phyloP scores from a whole-genome alignment of 1,140 invertebrate genomes.

The Drosophila bipectinata region DNA sequence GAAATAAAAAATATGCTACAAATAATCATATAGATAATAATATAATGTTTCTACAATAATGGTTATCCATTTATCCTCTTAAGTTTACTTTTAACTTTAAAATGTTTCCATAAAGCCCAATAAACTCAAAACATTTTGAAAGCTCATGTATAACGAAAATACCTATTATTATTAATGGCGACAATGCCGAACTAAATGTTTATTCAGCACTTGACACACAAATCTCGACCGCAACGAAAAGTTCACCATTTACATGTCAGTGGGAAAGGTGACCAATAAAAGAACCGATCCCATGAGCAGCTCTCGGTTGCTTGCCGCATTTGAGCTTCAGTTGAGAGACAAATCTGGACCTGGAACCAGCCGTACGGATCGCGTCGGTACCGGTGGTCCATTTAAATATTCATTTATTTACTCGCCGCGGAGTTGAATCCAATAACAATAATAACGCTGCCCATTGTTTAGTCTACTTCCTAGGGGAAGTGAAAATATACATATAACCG shows the following conservation, averaged over 20 bases:
- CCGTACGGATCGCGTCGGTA: not conserved
- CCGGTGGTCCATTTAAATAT: not conserved
- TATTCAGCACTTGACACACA: conserved; percentile 2
- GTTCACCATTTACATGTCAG: not conserved
- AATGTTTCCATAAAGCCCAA: too few species aligned
- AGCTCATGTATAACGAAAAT: too few species aligned
- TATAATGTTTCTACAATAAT: too few species aligned
- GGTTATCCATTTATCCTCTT: too few species aligned
- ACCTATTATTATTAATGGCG: too few species aligned
- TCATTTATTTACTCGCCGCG: conserved; percentile 10
- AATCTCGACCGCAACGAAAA: conserved; percentile 7
- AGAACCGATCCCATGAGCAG: conserved; percentile 5
- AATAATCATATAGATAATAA: too few species aligned
- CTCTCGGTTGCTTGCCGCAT: not conserved
- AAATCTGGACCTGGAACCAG: conserved; percentile 13
- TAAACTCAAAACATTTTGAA: too few species aligned
- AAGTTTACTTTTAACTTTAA: too few species aligned
- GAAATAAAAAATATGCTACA: too few species aligned
- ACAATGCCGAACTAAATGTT: not conserved
- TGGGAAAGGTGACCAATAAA: conserved; percentile 4
- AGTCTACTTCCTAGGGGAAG: conserved; percentile 22
- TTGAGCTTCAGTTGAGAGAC: conserved; percentile 30
- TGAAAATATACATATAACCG: conserved; percentile 9
- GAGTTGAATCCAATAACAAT: conserved; percentile 18
- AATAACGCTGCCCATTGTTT: conserved; percentile 19